Base-by-base conservation (phyloP, 2,797 vertebrate genomes). In the Xiphophorus birchmanni region DNA sequence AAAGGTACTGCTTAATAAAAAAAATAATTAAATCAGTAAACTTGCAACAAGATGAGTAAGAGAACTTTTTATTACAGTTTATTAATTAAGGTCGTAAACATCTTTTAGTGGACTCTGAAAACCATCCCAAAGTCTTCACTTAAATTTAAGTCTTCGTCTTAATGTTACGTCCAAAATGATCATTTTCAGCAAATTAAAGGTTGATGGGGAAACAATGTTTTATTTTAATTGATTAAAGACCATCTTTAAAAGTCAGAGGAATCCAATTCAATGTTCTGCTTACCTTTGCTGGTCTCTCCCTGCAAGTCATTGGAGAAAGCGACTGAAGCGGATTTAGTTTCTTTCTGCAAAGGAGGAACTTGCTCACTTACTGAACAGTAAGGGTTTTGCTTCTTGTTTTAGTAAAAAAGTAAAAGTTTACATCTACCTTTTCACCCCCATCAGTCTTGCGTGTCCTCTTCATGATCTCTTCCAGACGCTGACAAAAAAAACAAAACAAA, bases 401-500 rank as follows among this genome's bases (percentile, higher is more conserved):
- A 7, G 40, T 58, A 26, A 4, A 76, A 54, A 79, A 35, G 0
- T 26, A 5, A 52, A 54, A 81, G 0, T n/a, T 4, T 2, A 50
- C 50, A 72, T 13, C 5, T 90, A 98, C 98, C 97, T 98, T 98
- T 80, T 99, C 97, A 0, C 90, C 93, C n/a, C 88, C 86, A 0
- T 99, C 98, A 0, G 97, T 96, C 87, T 97, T 99, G 78, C 98
- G 97, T 0, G 98, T 99, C 90, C 98, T 96, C 95, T 99, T 99
- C 98, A 99, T 99, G 87, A 99, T 99, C 94, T 99, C 97, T 32
- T 99, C 98, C 90, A 99, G 95, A 77, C 98, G 97, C 98, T 99
- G 95, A 65, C 50, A 75, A 81, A 74, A 52, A 52, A 73, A 73
- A 18, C 75, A 80, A 74, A 60, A n/a, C 80, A 11, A 0, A 74